Percentiles rank a stretch among this genome's conserved stretches.
phyloP scores from a whole-genome alignment of 2,888 invertebrate species.

The Epistrophe eligans region DNA sequence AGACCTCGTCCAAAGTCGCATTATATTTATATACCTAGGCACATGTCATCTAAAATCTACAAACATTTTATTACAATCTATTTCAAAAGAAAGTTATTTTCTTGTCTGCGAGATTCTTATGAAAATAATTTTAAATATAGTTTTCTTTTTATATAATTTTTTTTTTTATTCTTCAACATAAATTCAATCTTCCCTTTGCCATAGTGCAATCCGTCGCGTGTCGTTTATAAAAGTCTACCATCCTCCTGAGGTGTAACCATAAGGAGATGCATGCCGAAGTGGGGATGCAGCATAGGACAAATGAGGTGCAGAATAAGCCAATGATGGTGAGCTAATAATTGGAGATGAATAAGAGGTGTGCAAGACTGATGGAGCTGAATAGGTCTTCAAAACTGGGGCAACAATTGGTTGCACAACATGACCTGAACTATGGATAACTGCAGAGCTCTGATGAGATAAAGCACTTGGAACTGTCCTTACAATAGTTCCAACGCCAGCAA shows the following conservation, averaged over 20 bases:
- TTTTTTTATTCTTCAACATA: background rate
- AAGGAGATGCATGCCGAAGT: constrained; percentile 77
- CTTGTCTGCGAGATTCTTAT: no score
- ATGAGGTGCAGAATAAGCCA: constrained; percentile 44
- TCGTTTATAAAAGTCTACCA: background rate
- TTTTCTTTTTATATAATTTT: background rate
- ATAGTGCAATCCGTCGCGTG: background rate
- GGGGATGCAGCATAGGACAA: constrained; percentile 61
- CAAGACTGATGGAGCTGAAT: constrained; percentile 35
- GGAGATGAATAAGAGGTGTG: constrained; percentile 68
- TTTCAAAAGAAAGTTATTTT: no score
- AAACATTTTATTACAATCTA: no score
- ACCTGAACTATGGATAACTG: constrained; percentile 84
- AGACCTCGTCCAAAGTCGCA: no score
- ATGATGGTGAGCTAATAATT: constrained; percentile 36
- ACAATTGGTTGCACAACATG: constrained; percentile 81
- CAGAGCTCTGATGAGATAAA: constrained; percentile 84
- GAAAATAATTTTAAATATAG: background rate
- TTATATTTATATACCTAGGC: no score
- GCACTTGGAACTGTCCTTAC: constrained; percentile 84
- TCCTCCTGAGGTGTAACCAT: constrained; percentile 76
- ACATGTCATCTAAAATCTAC: no score
- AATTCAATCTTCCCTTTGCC: background rate
- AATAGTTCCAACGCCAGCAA: constrained; percentile 80
- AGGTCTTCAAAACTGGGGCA: constrained; percentile 79